These are phyloP conservation scores for Xenus cinereus DNA, from an alignment of 2,113 vertebrate genomes.

Conservation along the genomic window DNA sequence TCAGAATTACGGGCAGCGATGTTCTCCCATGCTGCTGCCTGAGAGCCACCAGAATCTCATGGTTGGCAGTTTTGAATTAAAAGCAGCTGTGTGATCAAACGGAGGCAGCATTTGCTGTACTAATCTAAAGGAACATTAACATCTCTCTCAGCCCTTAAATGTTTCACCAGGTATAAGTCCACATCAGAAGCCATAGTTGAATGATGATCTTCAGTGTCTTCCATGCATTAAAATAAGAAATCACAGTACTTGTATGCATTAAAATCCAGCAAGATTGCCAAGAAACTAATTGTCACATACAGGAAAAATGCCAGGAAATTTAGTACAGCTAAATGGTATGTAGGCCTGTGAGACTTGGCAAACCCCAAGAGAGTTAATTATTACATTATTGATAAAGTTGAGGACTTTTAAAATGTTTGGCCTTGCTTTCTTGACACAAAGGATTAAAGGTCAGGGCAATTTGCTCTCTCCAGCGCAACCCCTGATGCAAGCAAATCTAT, in stretches of 20 bases:
- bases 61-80: neutral
- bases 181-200: neutral
- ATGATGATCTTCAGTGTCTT: neutral
- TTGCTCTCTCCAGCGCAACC: neutral
- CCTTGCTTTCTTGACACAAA: conserved; percentile 26
- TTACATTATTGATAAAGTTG: conserved; percentile 54
- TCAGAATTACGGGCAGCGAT: neutral
- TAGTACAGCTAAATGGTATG: neutral
- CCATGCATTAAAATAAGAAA: neutral
- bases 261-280: conserved; percentile 33
- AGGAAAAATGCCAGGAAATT: conserved; percentile 49
- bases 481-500: neutral
- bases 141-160: neutral
- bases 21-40: neutral
- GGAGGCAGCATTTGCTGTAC: neutral
- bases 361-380: conserved; percentile 51
- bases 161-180: neutral
- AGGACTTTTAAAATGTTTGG: conserved; percentile 34
- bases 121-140: neutral
- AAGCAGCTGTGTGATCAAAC: neutral
- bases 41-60: neutral
- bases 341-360: conserved; percentile 20
- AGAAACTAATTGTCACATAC: conserved; percentile 30
- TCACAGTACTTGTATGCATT: neutral
- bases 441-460: conserved; percentile 28